Percentiles rank a stretch among this genome's conserved stretches.
Conservation (phyloP, 2,888 invertebrate species). For the Morpho achilles region DNA sequence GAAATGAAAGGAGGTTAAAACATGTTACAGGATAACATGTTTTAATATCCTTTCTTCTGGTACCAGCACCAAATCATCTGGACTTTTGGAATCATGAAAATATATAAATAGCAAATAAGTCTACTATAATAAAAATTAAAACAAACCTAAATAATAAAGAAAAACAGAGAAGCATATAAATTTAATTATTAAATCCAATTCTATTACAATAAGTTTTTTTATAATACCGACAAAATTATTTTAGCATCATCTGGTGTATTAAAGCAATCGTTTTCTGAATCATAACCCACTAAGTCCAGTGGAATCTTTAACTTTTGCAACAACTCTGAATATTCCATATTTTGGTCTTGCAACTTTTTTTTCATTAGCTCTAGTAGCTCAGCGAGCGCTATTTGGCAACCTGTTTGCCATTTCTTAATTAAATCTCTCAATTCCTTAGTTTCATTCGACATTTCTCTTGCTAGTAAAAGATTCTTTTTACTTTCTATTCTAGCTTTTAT, state of each 20-base stretch:
- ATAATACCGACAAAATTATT: conserved; percentile 43
- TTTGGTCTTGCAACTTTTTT: conserved; percentile 55
- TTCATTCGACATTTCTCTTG: conserved; percentile 58
- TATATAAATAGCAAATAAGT: too few relatives aligned
- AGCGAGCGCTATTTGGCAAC: conserved; percentile 72
- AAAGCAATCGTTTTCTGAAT: conserved; percentile 71
- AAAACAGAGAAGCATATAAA: too few relatives aligned
- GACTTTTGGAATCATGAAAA: too few relatives aligned
- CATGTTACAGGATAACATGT: too few relatives aligned
- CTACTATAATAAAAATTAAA: too few relatives aligned
- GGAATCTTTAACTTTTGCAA: conserved; percentile 71
- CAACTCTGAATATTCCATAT: conserved; percentile 69
- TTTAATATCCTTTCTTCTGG: too few relatives aligned
- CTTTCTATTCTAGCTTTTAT: conserved; percentile 57
- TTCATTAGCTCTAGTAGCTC: conserved; percentile 69
- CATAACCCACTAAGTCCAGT: conserved; percentile 64
- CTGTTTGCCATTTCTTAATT: conserved; percentile 76
- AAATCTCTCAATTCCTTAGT: conserved; percentile 64
- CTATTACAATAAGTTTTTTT: background rate
- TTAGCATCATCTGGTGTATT: conserved; percentile 54
- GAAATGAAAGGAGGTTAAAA: too few relatives aligned
- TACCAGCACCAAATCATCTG: too few relatives aligned
- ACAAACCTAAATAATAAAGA: too few relatives aligned
- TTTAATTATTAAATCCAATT: background rate
- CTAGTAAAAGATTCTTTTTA: conserved; percentile 61